Base-by-base conservation (phyloP, 2,888 invertebrate genomes). In the Plusia festucae region DNA sequence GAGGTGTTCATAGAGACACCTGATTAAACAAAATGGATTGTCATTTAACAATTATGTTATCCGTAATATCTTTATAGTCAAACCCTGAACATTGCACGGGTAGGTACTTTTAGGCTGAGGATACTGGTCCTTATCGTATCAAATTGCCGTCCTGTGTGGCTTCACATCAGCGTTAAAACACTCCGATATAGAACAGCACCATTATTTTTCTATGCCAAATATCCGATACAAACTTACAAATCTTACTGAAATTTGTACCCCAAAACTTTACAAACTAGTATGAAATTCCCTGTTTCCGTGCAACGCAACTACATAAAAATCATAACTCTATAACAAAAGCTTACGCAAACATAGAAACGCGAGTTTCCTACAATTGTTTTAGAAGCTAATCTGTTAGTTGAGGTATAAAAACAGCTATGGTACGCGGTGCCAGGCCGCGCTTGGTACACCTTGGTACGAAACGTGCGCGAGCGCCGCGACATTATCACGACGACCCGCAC, bases 371-470 rank as follows among this genome's bases (percentile, higher is more conserved):
- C 86, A 79, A 90, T 90, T 88, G 88, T 88, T 85, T 82, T 81
- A 77, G 71, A 78, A 73, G 76, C 79, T 80, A 83, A 83, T 83
- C 82, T 82, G 78, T 77, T 78, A 79, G 73, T 73, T 78, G 79
- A 65, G 68, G 76, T 77, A 83, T 79, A 90, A 89, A 92, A 91
- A 90, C 88, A 84, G 79, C 76, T 80, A 81, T 82, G 80, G 82
- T 85, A 83, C 82, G 80, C 82, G 81, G 88, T 84, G 32, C 86
- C 90, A 82, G 83, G 75, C 89, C 70, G 90, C 84, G 93, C 89
- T 78, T 92, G 93, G 93, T 87, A 93, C 93, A 87, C 80, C 81
- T 75, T 83, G 87, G 87, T 86, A 86, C 89, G 86, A 76, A 73
- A 73, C 78, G 76, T 76, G 79, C 76, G 76, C 78, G 65, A 68